A percentile compares a stretch with the other conserved stretches of the same genome.
Evolutionary conservation across 2,797 vertebrate genomes (phyloP).

Genomic region (Delichon dasypus): DNA sequence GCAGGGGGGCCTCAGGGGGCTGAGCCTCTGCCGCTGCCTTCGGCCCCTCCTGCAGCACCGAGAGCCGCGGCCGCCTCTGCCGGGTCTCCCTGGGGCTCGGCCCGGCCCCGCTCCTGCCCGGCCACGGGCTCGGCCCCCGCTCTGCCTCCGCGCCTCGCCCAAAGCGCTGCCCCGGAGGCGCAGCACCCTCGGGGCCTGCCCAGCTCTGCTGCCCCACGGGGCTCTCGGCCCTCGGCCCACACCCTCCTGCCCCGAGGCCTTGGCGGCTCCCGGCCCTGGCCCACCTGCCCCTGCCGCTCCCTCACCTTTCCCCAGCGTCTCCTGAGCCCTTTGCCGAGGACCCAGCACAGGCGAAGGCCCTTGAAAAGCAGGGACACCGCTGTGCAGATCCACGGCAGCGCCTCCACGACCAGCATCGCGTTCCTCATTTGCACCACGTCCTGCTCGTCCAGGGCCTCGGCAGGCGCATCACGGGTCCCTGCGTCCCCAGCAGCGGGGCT

Average conservation of each 20-base stretch:
- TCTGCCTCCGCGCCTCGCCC: not conserved
- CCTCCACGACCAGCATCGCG: rapidly evolving
- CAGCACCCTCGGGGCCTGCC: not conserved
- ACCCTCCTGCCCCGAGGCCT: not conserved
- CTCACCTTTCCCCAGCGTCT: not conserved
- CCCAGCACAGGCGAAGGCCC: not conserved
- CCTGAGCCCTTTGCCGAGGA: not conserved
- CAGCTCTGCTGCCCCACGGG: not conserved
- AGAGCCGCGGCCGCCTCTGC: not conserved
- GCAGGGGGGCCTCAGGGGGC: not conserved
- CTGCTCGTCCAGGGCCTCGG: not conserved
- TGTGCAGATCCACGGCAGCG: rapidly evolving
- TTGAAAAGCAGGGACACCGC: rapidly evolving
- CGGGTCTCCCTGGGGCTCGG: not conserved
- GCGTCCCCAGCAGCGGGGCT: not conserved
- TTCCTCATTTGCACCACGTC: rapidly evolving
- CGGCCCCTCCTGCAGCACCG: not conserved
- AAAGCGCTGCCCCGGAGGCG: not conserved
- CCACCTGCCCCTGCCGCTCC: not conserved
- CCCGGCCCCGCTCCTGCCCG: not conserved
- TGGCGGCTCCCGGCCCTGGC: not conserved
- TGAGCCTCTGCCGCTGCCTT: not conserved
- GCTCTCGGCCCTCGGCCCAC: not conserved
- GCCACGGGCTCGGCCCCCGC: not conserved
- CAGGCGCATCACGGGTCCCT: not conserved